Conservation (phyloP, 2,797 vertebrate species). For the Dromococcyx pavoninus region DNA sequence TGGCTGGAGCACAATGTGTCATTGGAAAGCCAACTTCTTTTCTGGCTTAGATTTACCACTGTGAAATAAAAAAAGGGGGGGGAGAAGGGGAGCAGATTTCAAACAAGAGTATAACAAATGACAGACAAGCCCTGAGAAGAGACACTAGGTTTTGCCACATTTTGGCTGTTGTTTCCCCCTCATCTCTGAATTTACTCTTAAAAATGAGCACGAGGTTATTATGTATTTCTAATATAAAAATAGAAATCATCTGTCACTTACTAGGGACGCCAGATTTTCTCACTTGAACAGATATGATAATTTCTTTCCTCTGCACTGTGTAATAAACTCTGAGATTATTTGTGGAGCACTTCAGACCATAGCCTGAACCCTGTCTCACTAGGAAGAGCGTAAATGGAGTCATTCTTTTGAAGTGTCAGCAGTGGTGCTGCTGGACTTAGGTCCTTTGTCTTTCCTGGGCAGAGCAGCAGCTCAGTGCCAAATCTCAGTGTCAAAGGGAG, state of each 20-base stretch:
- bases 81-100: not conserved
- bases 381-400: not conserved
- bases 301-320: not conserved
- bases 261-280: not conserved
- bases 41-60: not conserved
- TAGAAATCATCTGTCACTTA: not conserved
- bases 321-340: not conserved
- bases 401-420: not conserved
- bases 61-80: not conserved
- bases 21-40: not conserved
- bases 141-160: not conserved
- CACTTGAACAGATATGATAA: not conserved
- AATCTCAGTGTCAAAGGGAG: not conserved
- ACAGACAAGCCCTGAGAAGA: rapidly evolving
- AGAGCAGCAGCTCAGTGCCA: not conserved
- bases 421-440: rapidly evolving
- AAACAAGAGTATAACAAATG: not conserved
- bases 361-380: not conserved
- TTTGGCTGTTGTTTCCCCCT: not conserved
- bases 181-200: not conserved
- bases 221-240: not conserved
- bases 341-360: not conserved
- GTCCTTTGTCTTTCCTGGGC: not conserved
- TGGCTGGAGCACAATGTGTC: not conserved
- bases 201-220: not conserved